Percentiles rank a stretch among this genome's conserved stretches.
phyloP scores from a whole-genome alignment of 92 coral and sea anemone species.

The Phymanthus crucifer region DNA sequence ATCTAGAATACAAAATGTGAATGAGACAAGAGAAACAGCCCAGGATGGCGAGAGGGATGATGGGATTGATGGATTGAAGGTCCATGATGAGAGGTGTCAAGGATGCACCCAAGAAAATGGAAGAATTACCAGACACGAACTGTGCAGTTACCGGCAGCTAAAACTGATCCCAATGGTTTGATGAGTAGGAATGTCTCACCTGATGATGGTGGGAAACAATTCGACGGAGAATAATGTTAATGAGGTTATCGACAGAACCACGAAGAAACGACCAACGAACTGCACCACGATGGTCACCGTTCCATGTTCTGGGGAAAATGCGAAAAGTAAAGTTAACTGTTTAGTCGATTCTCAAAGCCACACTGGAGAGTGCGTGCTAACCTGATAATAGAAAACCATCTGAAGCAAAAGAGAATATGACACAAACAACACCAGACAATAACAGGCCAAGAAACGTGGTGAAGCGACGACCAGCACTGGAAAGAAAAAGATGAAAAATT shows the following conservation, averaged over 20 bases:
- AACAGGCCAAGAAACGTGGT: slow-evolving; percentile 51
- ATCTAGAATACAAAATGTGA: too few relatives aligned
- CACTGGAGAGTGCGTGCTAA: not conserved
- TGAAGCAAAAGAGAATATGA: slow-evolving; percentile 61
- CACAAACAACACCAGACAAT: slow-evolving; percentile 57
- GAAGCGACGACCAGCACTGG: slow-evolving; percentile 77
- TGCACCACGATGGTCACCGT: slow-evolving; percentile 44
- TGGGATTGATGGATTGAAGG: slow-evolving; percentile 42
- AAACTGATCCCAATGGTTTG: too few relatives aligned
- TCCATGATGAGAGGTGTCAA: too few relatives aligned
- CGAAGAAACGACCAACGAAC: slow-evolving; percentile 58
- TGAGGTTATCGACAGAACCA: slow-evolving; percentile 49
- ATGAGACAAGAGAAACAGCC: too few relatives aligned
- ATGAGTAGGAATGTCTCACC: slow-evolving; percentile 32
- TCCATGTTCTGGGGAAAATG: slow-evolving; percentile 21
- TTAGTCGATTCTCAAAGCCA: not conserved
- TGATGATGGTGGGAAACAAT: slow-evolving; percentile 60
- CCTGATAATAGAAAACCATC: slow-evolving; percentile 61
- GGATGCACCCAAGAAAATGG: slow-evolving; percentile 61
- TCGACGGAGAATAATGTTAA: slow-evolving; percentile 56
- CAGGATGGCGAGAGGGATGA: slow-evolving; percentile 72
- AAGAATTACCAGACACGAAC: slow-evolving; percentile 57
- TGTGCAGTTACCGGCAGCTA: too few relatives aligned
- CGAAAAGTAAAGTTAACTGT: too few relatives aligned
- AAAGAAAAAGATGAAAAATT: not conserved